Evolutionary conservation across 2,797 vertebrate species (phyloP).

Genomic region (Sebastolobus altivelis): DNA sequence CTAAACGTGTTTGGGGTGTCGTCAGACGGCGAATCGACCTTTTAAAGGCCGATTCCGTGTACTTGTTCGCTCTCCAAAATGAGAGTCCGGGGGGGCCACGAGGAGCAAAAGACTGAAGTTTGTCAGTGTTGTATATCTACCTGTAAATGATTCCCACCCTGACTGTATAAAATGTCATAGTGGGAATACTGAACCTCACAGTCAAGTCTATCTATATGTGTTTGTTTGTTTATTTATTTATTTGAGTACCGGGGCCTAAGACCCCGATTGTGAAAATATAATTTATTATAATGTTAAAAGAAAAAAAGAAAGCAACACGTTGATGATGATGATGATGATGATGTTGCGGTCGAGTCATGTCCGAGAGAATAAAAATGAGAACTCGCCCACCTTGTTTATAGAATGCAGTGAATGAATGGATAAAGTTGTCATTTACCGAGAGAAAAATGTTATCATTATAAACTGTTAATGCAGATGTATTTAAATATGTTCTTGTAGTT

Average conservation of each 20-base stretch:
- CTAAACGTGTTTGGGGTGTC: neutral
- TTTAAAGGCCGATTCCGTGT: constrained; percentile 14
- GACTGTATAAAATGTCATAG: constrained; percentile 65
- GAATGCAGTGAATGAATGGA: constrained; percentile 89
- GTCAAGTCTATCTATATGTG: constrained; percentile 59
- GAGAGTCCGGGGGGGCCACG: neutral
- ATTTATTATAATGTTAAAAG: constrained; percentile 74
- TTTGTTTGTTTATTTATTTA: constrained; percentile 66
- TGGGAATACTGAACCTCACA: constrained; percentile 60
- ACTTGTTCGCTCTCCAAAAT: constrained; percentile 18
- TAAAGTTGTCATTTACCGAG: constrained; percentile 82
- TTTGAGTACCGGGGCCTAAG: constrained; percentile 61
- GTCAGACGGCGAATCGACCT: neutral
- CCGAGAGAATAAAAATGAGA: constrained; percentile 60
- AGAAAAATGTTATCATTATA: constrained; percentile 79
- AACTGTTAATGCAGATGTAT: constrained; percentile 95
- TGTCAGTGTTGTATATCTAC: constrained; percentile 58
- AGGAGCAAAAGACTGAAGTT: constrained; percentile 41
- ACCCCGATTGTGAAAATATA: constrained; percentile 64
- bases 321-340: constrained; percentile 21
- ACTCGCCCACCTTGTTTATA: constrained; percentile 76
- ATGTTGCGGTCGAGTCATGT: constrained; percentile 50
- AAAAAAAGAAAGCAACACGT: constrained; percentile 42
- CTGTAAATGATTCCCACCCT: constrained; percentile 66
- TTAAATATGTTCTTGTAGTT: constrained; percentile 98